Evolutionary conservation across 2,113 vertebrate genomes (phyloP).

Genomic region (Bambusicola thoracicus): DNA sequence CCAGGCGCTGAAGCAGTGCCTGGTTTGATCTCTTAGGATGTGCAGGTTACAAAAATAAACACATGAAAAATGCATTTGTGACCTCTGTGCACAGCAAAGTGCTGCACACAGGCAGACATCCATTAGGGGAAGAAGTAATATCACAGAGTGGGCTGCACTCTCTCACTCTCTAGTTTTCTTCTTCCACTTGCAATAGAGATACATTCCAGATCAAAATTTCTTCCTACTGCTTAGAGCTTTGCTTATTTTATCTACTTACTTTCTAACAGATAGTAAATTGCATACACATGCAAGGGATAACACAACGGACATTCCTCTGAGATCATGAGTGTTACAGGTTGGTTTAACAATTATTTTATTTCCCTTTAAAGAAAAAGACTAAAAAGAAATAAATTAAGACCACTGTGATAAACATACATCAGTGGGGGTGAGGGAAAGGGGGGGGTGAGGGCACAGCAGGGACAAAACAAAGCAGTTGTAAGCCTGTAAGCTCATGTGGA

Average conservation of each 20-base stretch:
- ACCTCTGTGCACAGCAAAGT: slow-evolving; percentile 11
- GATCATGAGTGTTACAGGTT: not conserved
- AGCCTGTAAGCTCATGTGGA: slow-evolving; percentile 33
- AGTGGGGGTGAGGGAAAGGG: not conserved
- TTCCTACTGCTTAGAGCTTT: not conserved
- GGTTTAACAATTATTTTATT: not conserved
- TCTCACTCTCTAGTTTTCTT: not conserved
- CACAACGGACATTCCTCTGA: not conserved
- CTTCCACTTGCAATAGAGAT: not conserved
- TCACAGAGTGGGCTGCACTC: not conserved
- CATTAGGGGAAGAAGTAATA: slow-evolving; percentile 24
- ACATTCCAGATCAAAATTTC: not conserved
- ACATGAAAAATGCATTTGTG: slow-evolving; percentile 61
- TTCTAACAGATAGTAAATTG: not conserved
- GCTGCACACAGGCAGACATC: slow-evolving; percentile 14
- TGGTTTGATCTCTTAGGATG: not conserved
- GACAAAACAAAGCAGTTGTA: slow-evolving; percentile 29
- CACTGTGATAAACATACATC: not conserved
- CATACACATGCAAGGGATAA: not conserved
- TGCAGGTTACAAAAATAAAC: slow-evolving; percentile 25
- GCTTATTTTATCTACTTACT: not conserved
- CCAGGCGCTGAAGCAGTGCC: not conserved
- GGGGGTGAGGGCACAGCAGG: not conserved
- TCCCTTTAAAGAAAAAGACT: not conserved
- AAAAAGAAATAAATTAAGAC: not conserved